These are phyloP conservation scores for Mormoops blainvillei DNA, from an alignment of 2,113 vertebrate genomes.

Conservation along the genomic window DNA sequence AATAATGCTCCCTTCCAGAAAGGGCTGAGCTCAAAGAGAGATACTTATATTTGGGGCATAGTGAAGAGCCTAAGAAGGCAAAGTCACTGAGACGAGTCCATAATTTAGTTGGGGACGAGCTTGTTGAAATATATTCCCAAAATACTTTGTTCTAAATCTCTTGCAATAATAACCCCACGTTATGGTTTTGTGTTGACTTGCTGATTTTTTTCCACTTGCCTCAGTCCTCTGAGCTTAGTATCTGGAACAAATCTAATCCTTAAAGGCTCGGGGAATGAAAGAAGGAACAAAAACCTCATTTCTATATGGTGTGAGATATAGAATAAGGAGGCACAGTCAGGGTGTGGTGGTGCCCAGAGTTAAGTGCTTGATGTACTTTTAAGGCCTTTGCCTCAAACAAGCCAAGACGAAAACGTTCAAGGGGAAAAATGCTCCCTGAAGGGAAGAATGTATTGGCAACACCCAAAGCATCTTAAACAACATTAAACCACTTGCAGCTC, in stretches of 20 bases:
- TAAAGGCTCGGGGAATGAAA: background rate
- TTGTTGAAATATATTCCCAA: constrained; percentile 6
- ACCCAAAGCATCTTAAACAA: constrained; percentile 24
- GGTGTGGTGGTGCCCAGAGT: background rate
- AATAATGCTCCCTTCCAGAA: constrained; percentile 4
- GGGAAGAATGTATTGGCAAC: constrained; percentile 24
- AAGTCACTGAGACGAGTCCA: background rate
- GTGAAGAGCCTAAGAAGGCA: background rate
- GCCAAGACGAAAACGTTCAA: constrained; percentile 33
- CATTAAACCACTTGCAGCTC: constrained; percentile 37
- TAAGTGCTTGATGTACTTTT: background rate
- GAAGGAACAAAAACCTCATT: background rate
- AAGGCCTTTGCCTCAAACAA: constrained; percentile 29
- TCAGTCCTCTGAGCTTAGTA: background rate
- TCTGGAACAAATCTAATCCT: background rate
- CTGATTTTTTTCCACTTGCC: background rate
- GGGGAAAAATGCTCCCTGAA: constrained; percentile 2
- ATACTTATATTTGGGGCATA: background rate
- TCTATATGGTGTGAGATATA: background rate
- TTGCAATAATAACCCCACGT: constrained; percentile 22
- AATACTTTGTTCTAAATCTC: constrained; percentile 19
- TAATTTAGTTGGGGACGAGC: constrained; percentile 33
- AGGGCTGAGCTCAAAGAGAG: background rate
- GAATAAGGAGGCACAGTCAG: background rate
- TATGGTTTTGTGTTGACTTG: constrained; percentile 44